Evolutionary conservation across 1,140 invertebrate species (phyloP).

Genomic region (Heliconius congener): DNA sequence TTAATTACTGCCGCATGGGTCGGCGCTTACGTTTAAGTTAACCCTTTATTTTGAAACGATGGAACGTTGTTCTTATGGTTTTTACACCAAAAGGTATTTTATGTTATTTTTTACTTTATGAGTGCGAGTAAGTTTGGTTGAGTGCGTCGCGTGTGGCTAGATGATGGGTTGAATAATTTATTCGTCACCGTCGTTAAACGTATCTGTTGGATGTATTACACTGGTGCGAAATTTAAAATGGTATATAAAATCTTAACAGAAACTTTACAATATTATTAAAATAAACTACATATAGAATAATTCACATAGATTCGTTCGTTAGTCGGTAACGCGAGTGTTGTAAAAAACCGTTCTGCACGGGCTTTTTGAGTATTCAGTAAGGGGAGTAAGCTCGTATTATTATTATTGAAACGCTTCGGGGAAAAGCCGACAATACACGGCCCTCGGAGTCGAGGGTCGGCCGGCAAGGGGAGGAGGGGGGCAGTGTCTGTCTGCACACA

Average conservation of each 20-base stretch:
- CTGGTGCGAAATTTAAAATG: neutral
- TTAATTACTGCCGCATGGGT: conserved; percentile 78
- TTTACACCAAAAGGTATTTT: conserved; percentile 82
- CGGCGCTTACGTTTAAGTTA: conserved; percentile 79
- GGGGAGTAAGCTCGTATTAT: conserved; percentile 67
- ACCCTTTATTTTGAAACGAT: conserved; percentile 80
- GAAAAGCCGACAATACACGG: conserved; percentile 73
- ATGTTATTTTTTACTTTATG: conserved; percentile 79
- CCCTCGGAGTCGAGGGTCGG: conserved; percentile 73
- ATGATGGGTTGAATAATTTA: conserved; percentile 45
- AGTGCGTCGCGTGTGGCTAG: conserved; percentile 74
- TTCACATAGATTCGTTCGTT: neutral
- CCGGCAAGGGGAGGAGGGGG: conserved; percentile 71
- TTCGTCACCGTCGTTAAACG: conserved; percentile 38
- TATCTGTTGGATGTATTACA: neutral
- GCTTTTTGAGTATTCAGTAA: conserved; percentile 48
- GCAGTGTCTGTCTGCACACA: conserved; percentile 79
- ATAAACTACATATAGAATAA: neutral
- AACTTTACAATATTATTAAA: neutral
- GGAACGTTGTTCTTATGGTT: conserved; percentile 81
- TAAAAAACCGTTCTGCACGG: conserved; percentile 43
- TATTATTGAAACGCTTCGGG: conserved; percentile 76
- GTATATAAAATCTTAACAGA: neutral
- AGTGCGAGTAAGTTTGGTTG: conserved; percentile 70
- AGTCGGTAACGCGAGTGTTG: conserved; percentile 15